A percentile compares a stretch with the other conserved stretches of the same genome.
Evolutionary conservation across 2,797 vertebrate genomes (phyloP).

Genomic region (Paramormyrops hopkinsi): DNA sequence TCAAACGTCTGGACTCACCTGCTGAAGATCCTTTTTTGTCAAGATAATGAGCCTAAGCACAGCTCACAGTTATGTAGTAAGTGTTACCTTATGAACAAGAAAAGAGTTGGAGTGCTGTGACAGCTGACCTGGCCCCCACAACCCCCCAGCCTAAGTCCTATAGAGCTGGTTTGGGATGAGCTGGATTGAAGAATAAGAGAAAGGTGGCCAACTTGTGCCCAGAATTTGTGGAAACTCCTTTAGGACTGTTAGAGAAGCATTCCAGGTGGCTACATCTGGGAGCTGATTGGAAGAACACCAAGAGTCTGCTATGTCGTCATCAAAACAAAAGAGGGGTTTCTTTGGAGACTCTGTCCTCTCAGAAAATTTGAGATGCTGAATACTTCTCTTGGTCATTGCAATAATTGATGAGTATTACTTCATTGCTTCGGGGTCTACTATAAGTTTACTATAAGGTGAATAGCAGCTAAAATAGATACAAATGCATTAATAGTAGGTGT

Average conservation of each 20-base stretch:
- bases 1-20: background rate
- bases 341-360: background rate
- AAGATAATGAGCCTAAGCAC: background rate
- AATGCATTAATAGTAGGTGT: background rate
- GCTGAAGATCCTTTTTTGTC: background rate
- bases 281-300: background rate
- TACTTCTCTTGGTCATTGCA: background rate
- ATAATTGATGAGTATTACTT: background rate
- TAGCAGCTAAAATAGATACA: background rate
- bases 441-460: background rate
- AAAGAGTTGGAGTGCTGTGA: background rate
- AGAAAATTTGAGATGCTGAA: background rate
- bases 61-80: background rate
- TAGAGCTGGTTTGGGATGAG: background rate
- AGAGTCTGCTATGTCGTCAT: background rate
- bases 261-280: background rate
- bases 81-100: background rate
- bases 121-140: background rate
- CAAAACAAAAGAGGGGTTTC: background rate
- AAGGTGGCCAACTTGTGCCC: background rate
- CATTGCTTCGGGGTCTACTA: background rate
- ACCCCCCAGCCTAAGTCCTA: background rate
- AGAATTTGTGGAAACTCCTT: background rate
- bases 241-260: background rate
- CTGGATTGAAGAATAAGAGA: background rate